These are phyloP conservation scores for Myotis planiceps DNA, from an alignment of 2,797 vertebrate genomes.

Conservation along the genomic window DNA sequence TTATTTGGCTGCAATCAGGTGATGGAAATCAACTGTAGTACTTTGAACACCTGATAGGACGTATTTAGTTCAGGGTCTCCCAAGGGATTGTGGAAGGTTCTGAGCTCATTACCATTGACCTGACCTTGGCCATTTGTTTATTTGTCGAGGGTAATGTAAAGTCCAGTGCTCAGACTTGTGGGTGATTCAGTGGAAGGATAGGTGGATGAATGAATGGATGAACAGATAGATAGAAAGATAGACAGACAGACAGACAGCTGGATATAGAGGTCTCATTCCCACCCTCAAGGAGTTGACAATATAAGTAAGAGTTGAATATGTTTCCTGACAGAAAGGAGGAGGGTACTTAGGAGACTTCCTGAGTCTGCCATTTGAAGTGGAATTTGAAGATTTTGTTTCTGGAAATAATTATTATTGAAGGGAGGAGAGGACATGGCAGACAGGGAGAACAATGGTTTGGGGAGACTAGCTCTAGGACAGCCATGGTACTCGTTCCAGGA, in stretches of 20 bases:
- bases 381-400: background rate
- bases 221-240: fast-evolving
- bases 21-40: background rate
- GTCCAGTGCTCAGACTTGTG: background rate
- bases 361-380: background rate
- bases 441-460: background rate
- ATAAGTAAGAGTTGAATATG: background rate
- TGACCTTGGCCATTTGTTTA: background rate
- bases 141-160: background rate
- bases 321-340: background rate
- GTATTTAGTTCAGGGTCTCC: background rate
- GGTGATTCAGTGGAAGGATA: background rate
- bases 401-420: background rate
- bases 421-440: background rate
- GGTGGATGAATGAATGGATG: background rate
- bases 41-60: background rate
- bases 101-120: background rate
- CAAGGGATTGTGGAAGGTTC: background rate
- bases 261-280: background rate
- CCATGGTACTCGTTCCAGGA: background rate
- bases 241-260: too few species aligned
- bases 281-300: background rate
- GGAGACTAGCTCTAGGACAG: background rate
- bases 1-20: background rate
- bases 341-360: background rate